phyloP scores from a whole-genome alignment of 2,113 vertebrate species.

The Lophius piscatorius region DNA sequence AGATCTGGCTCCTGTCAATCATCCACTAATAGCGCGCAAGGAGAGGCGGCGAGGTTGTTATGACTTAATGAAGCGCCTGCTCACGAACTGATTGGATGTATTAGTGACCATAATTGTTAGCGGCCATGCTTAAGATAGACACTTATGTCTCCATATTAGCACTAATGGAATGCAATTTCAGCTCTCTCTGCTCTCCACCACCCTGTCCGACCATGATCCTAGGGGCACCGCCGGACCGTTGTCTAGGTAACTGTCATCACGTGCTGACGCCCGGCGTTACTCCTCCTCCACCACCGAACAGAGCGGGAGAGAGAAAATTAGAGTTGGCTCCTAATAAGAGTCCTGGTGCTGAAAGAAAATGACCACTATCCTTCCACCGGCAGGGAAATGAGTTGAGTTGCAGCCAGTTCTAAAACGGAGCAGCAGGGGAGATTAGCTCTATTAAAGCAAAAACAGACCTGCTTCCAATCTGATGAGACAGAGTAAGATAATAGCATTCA shows the following conservation, averaged over 20 bases:
- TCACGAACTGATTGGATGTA: conserved; percentile 77
- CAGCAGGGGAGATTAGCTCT: conserved; percentile 71
- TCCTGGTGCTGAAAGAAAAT: conserved; percentile 68
- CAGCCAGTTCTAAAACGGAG: conserved; percentile 54
- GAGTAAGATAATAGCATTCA: conserved; percentile 61
- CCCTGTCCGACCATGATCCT: conserved; percentile 60
- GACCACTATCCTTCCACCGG: conserved; percentile 58
- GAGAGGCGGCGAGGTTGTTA: conserved; percentile 37
- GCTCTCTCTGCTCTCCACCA: conserved; percentile 69
- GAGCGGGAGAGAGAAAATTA: conserved; percentile 66
- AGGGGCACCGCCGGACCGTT: conserved; percentile 66
- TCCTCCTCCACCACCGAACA: conserved; percentile 49
- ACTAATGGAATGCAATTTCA: conserved; percentile 84
- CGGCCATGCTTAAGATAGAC: conserved; percentile 52
- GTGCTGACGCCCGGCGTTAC: conserved; percentile 52
- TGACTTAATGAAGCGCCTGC: conserved; percentile 67
- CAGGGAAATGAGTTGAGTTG: conserved; percentile 64
- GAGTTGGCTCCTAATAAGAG: conserved; percentile 67
- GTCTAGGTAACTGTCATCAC: conserved; percentile 82
- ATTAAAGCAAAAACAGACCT: conserved; percentile 73
- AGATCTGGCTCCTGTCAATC: conserved; percentile 62
- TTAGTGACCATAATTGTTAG: conserved; percentile 72
- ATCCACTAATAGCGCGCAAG: conserved; percentile 40
- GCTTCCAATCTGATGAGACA: conserved; percentile 65
- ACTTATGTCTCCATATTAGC: conserved; percentile 83